phyloP scores from a whole-genome alignment of 2,113 vertebrate species.

The cattle (Bos taurus) region ARS-UCD2.0 NC_037348.1:69279001-69279500 shows the following conservation, averaged over 20 bases:
- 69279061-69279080: not conserved
- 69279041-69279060: not conserved
- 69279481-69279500: no score
- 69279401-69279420: no score
- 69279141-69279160: not conserved
- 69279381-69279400: not conserved
- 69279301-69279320: not conserved
- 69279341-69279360: not conserved
- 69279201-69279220: no score
- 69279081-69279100: not conserved
- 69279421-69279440: not conserved
- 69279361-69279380: not conserved
- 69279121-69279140: not conserved
- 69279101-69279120: no score
- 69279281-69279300: rapidly evolving
- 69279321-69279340: not conserved
- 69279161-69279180: not conserved
- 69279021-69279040: not conserved
- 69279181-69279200: no score
- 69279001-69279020: not conserved
- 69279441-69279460: not conserved
- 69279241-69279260: not conserved
- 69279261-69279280: not conserved
- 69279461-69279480: not conserved
- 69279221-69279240: rapidly evolving